These are phyloP conservation scores for Rhyacophila brunnea DNA, from an alignment of 1,140 invertebrate species.

Conservation along the genomic window DNA sequence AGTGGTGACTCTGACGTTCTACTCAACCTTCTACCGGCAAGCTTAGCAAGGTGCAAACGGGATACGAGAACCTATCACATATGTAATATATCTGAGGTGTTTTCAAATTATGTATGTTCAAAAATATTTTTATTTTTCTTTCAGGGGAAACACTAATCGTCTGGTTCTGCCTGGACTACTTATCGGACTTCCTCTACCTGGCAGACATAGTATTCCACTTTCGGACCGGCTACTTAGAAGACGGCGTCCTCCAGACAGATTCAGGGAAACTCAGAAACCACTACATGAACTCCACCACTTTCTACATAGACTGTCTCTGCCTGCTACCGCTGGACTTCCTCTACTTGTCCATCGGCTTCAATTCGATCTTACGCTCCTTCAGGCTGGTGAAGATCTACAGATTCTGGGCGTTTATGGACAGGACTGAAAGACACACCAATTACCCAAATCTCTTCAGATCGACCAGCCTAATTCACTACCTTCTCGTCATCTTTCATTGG, in stretches of 20 bases:
- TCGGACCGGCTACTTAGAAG: constrained; percentile 93
- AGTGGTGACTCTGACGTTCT: too few species aligned
- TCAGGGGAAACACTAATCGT: constrained; percentile 82
- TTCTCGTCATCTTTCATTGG: constrained; percentile 99
- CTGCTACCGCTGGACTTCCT: constrained; percentile 96
- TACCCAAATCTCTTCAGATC: constrained; percentile 97
- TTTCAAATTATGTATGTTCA: too few species aligned
- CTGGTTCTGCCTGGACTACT: constrained; percentile 97
- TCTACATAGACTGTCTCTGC: constrained; percentile 98
- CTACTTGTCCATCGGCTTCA: constrained; percentile 97
- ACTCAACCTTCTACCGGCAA: too few species aligned
- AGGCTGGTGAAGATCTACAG: constrained; percentile 97
- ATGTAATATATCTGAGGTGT: too few species aligned
- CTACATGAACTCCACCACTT: constrained; percentile 98
- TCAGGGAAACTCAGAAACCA: constrained; percentile 88
- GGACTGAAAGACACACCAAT: constrained; percentile 97
- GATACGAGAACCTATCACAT: too few species aligned
- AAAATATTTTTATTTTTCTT: constrained; percentile 38
- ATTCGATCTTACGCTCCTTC: constrained; percentile 94
- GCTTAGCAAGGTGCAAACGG: too few species aligned
- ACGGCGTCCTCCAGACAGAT: constrained; percentile 95
- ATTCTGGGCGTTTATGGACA: constrained; percentile 98
- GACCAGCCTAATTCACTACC: constrained; percentile 90
- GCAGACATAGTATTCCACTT: constrained; percentile 97
- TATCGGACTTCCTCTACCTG: constrained; percentile 94